Evolutionary conservation across 2,113 vertebrate genomes (phyloP), one percentile per base, ranked within the genome.

Genomic region (Phalacrocorax aristotelis): DNA sequence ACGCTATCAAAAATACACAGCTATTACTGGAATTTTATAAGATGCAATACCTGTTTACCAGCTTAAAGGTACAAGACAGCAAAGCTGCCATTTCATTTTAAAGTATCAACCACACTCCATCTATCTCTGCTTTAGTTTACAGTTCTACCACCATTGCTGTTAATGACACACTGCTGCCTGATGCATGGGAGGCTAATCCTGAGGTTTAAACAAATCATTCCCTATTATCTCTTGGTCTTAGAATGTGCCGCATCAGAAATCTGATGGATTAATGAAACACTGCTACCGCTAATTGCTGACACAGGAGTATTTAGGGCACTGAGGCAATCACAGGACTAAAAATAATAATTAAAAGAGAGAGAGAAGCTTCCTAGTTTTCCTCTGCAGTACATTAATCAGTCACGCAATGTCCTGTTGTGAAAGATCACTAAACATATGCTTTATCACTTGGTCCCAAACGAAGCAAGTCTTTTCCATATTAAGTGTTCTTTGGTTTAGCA

Each of bases 201-300:
- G 91, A 93, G 96, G 92, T 98, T 98, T 98, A 98, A 97, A 95
- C 95, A 95, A 97, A 97, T 91, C 89, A 98, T 96, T 97, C 97
- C 91, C 97, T 92, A 92, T 98, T 98, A 98, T 98, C 98, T 97
- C 97, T 89, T 70, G 80, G 89, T 80, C 97, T 98, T 98, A 97
- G 97, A 98, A 98, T 97, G 97, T 97, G 97, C 94, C 36, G 75
- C 97, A 98, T 97, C 96, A 98, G 98, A 98, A 98, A 97, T 84
- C 95, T 97, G 92, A 97, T 27, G 98, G 98, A 98, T 98, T 99
- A 99, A 99, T 98, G 98, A 98, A 98, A 98, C 97, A 93, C 95
- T 98, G 97, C 97, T 98, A 95, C 90, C 76, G 95, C 98, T 99
- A 99, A 99, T 99, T 99, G 98, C 98, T 98, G 98, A 98, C 98